Conservation (phyloP, 2,113 vertebrate species). For the Salvelinus sp. region DNA sequence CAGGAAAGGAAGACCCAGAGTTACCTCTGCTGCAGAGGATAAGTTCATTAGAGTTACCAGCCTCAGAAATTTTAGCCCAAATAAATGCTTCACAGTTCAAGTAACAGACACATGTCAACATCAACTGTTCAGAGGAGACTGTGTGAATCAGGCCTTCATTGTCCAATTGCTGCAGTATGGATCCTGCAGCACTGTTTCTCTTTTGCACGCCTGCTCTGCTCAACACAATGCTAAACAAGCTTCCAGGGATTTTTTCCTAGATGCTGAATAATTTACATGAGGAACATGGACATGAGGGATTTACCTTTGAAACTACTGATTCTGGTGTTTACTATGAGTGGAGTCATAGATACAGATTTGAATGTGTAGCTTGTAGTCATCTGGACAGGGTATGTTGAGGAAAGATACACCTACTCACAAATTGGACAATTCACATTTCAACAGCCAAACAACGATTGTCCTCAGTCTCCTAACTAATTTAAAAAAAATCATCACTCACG, state of each 20-base stretch:
- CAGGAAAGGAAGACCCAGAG: too few species aligned
- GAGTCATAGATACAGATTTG: too few species aligned
- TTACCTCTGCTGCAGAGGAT: too few species aligned
- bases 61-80: too few species aligned
- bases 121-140: too few species aligned
- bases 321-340: not conserved
- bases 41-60: too few species aligned
- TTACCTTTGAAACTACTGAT: slow-evolving; percentile 33
- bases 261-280: slow-evolving; percentile 27
- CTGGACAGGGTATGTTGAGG: not conserved
- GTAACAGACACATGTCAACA: too few species aligned
- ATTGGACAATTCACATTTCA: not conserved
- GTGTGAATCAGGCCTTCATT: too few species aligned
- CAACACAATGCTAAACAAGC: slow-evolving; percentile 44
- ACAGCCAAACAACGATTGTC: too few species aligned
- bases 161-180: too few species aligned
- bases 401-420: not conserved
- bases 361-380: too few species aligned
- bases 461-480: not conserved
- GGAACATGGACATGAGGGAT: not conserved
- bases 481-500: not conserved
- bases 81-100: too few species aligned
- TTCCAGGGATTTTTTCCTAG: slow-evolving; percentile 35
- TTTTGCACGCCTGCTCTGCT: slow-evolving; percentile 37
- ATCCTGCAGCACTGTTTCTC: slow-evolving; percentile 34